Base-by-base conservation (phyloP, 2,797 vertebrate genomes). In the Limosa lapponica region DNA sequence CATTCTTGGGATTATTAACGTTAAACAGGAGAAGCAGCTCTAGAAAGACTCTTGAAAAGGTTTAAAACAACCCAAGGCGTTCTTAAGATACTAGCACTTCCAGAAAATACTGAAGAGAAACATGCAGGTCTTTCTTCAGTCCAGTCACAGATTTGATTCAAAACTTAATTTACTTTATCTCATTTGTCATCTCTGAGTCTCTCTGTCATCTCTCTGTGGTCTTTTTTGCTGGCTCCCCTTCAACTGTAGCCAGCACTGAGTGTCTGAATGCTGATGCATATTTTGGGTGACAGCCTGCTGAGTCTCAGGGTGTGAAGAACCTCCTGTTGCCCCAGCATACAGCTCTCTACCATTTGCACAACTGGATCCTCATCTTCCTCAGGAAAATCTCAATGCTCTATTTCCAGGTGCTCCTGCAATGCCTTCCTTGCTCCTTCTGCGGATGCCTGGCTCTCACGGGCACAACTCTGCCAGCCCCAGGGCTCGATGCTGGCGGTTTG, bases 401-500 rank as follows among this genome's bases (percentile, higher is more conserved):
- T 51, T 84, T 89, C 28, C n/a, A 84, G 10, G 34, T 82, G 24
- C 13, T 66, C 25, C 37, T 57, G 23, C 46, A 66, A 32, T 16
- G 34, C 4, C 17, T 70, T 15, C 34, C 37, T 73, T 77, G 12
- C 16, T 89, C 13, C 34, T 58, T 10, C 37, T 58, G 25, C 2
- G 1, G 51, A 34, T 20, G n/a, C 62, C 32, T 10, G 24, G 25
- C 36, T 91, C 15, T 51, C 3, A 0, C 18, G 13, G n/a, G 28
- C 22, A 39, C 11, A 22, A 48, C 44, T 13, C 61, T 78, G 65
- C 19, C 28, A 48, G 30, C 28, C 59, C 30, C 41, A 36, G 61
- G n/a, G 24, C 25, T 84, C 74, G 55, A 1, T 0, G 0, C 36
- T 4, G 1, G 22, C 11, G 14, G 32, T 49, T 36, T 62, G 71